Conservation (phyloP, 2,797 vertebrate species). For the Harpagifer antarcticus region DNA sequence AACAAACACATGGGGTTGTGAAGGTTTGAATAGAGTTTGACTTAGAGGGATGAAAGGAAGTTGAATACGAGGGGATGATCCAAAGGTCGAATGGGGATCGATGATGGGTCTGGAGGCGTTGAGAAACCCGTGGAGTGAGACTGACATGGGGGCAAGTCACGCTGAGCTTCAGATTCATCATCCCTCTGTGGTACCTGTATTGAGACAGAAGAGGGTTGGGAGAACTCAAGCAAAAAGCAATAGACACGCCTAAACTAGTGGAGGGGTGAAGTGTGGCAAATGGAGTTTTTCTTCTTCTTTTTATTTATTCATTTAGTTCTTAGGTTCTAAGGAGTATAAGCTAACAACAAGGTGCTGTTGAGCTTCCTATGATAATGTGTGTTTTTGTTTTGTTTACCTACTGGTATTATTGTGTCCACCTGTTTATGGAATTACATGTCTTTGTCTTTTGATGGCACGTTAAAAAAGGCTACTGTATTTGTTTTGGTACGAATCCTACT, state of each 20-base stretch:
- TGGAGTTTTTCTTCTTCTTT: no score
- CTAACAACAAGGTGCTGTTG: no score
- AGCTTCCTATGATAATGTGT: no score
- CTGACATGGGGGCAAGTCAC: neutral
- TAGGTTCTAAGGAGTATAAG: no score
- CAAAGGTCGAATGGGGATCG: neutral
- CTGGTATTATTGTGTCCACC: no score
- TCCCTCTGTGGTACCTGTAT: neutral
- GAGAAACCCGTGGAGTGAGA: neutral
- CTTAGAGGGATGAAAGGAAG: neutral
- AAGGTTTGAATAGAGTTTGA: neutral
- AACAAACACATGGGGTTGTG: neutral
- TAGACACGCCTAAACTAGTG: neutral
- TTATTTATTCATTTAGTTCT: no score
- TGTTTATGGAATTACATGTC: no score
- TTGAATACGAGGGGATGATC: neutral
- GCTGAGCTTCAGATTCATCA: constrained; percentile 2
- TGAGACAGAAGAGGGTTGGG: neutral
- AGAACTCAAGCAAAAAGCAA: neutral
- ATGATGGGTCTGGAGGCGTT: neutral
- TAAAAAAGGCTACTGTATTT: no score
- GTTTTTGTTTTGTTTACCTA: no score
- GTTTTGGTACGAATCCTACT: no score
- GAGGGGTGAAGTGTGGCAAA: no score
- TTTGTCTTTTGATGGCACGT: no score